phyloP scores from a whole-genome alignment of 1,140 invertebrate species.

The Portunus trituberculatus region DNA sequence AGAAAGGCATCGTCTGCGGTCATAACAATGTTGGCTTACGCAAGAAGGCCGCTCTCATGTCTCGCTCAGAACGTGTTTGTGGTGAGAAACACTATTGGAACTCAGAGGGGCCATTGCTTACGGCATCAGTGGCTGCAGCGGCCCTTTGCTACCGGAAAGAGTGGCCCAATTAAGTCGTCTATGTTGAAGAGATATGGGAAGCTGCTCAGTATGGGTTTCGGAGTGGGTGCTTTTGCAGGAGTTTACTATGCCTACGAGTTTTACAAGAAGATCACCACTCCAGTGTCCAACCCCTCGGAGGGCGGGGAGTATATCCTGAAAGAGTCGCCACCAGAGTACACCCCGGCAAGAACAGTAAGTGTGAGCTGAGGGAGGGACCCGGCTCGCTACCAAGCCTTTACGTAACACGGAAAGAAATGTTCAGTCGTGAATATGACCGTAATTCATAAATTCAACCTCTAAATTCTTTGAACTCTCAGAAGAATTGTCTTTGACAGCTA shows the following conservation, averaged over 20 bases:
- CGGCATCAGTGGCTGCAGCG: background rate
- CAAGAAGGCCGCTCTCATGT: conserved; percentile 14
- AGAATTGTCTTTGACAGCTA: too few species aligned
- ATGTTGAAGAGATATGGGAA: conserved; percentile 36
- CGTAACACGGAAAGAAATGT: too few species aligned
- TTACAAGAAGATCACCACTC: conserved; percentile 54
- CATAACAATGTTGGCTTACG: conserved; percentile 50
- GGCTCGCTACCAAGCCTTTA: too few species aligned
- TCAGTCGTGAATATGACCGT: too few species aligned
- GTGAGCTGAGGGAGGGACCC: too few species aligned
- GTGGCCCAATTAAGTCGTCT: background rate
- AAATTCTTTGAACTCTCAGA: too few species aligned
- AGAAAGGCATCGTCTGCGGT: background rate
- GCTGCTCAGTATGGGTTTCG: conserved; percentile 39
- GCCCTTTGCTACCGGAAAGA: background rate
- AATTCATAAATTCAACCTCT: too few species aligned
- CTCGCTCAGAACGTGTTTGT: background rate
- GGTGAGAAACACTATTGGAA: background rate
- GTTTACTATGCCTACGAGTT: conserved; percentile 53
- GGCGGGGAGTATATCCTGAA: conserved; percentile 60
- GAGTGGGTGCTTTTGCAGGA: conserved; percentile 38
- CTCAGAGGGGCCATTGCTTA: conserved; percentile 43
- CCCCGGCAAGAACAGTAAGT: conserved; percentile 54
- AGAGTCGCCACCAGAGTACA: conserved; percentile 51
- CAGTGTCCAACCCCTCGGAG: conserved; percentile 48